Evolutionary conservation across 2,888 invertebrate genomes (phyloP), one percentile per base, ranked within the genome.

Genomic region (Brachylomia viminalis): DNA sequence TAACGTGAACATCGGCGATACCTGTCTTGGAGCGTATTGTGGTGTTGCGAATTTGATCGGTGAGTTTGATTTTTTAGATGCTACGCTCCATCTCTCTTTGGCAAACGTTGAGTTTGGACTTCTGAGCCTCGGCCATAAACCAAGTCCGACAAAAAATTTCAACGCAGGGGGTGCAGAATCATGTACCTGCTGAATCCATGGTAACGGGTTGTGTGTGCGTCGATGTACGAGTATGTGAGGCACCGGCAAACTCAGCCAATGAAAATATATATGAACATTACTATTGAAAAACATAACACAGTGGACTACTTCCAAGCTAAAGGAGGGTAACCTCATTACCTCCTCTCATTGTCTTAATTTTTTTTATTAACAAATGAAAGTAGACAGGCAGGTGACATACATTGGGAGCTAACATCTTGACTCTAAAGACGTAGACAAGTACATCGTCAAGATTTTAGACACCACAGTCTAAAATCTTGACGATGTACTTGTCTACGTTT

Each of bases 341-440:
- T 20, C 58, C 10, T 68, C 20, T 56, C 47, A 56, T 56, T 77
- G 59, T 38, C 17, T 66, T n/a, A 20, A 23, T 67, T 77, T 76
- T 62, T 56, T 3, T n/a, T 15, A 33, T 15, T 38, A 54, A 15
- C 54, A 30, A 20, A 47, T 52, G 42, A 62, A 68, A 56, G 17
- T 27, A 23, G 65, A 76, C 75, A 66, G 65, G 17, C 76, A 66
- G 54, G 42, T 77, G 47, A 38, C 54, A 77, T 15, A 77, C 68
- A 68, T 76, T 61, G 15, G 15, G 0, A 56, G n/a, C 20, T 54
- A 76, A 42, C n/a, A n/a, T n/a, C n/a, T n/a, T n/a, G n/a, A n/a
- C n/a, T n/a, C n/a, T n/a, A n/a, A n/a, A n/a, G n/a, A n/a, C n/a
- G n/a, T n/a, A n/a, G n/a, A n/a, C n/a, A n/a, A n/a, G n/a, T n/a